Conservation (phyloP, 2,113 vertebrate species). For the Charadrius vociferus region DNA sequence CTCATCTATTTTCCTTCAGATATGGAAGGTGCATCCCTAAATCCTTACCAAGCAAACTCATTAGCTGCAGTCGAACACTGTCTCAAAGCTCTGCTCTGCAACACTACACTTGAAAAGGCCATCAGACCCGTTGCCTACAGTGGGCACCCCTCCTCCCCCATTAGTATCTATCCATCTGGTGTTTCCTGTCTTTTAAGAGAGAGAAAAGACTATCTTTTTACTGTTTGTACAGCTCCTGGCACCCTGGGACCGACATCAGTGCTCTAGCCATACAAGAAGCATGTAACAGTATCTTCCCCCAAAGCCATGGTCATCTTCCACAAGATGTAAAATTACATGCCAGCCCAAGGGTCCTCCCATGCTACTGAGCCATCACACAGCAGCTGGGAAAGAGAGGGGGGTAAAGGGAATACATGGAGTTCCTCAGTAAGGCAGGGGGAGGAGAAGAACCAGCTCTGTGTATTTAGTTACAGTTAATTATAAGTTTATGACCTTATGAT, state of each 20-base stretch:
- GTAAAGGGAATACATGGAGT: background rate
- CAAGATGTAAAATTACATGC: background rate
- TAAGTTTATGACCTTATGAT: constrained; percentile 65
- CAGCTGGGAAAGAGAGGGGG: background rate
- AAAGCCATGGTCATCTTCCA: background rate
- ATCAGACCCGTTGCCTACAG: accelerated
- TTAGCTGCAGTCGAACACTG: background rate
- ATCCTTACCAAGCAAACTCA: background rate
- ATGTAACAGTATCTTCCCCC: background rate
- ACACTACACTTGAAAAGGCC: background rate
- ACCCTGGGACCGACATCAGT: background rate
- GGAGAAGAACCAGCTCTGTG: constrained; percentile 21
- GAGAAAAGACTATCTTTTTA: background rate
- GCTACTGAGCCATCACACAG: background rate
- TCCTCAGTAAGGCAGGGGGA: background rate
- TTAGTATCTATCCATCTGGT: background rate
- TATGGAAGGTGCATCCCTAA: background rate
- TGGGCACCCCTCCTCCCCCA: background rate
- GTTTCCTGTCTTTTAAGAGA: background rate
- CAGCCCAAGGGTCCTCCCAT: background rate
- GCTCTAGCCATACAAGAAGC: background rate
- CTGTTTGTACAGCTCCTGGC: background rate
- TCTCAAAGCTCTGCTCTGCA: background rate
- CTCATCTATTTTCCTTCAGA: background rate
- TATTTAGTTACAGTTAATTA: constrained; percentile 39